Evolutionary conservation across 1,140 invertebrate genomes (phyloP).

Genomic region (Bombus confusus): DNA sequence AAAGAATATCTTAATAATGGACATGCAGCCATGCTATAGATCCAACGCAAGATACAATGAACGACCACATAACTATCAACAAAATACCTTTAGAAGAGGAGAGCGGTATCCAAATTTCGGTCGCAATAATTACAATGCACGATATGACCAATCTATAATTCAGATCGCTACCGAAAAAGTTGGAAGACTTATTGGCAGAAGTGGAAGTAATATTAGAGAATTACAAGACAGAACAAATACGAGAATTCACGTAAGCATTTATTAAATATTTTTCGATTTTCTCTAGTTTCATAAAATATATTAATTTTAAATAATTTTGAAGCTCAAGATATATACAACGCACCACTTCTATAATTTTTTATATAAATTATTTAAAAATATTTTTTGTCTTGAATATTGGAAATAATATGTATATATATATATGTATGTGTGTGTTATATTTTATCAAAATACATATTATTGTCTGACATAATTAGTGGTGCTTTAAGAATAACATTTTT

Average conservation of each 20-base stretch:
- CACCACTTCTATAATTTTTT: too few species aligned
- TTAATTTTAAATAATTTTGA: background rate
- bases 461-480: background rate
- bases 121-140: background rate
- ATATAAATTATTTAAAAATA: too few species aligned
- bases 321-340: background rate
- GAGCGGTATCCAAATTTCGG: background rate
- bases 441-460: background rate
- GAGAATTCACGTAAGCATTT: conserved; percentile 82
- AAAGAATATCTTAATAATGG: too few species aligned
- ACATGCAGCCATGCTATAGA: too few species aligned
- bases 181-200: conserved; percentile 85
- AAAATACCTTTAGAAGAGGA: background rate
- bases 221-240: conserved; percentile 85
- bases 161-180: conserved; percentile 71
- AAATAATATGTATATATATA: too few species aligned
- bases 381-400: too few species aligned
- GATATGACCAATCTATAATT: conserved; percentile 12
- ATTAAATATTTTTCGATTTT: conserved; percentile 20
- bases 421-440: background rate
- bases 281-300: background rate
- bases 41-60: too few species aligned
- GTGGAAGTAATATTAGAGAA: conserved; percentile 89
- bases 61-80: background rate
- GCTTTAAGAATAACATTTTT: background rate